A percentile compares a stretch with the other conserved stretches of the same genome.
Evolutionary conservation across 1,140 invertebrate genomes (phyloP).

Genomic region (Pogonomyrmex californicus): DNA sequence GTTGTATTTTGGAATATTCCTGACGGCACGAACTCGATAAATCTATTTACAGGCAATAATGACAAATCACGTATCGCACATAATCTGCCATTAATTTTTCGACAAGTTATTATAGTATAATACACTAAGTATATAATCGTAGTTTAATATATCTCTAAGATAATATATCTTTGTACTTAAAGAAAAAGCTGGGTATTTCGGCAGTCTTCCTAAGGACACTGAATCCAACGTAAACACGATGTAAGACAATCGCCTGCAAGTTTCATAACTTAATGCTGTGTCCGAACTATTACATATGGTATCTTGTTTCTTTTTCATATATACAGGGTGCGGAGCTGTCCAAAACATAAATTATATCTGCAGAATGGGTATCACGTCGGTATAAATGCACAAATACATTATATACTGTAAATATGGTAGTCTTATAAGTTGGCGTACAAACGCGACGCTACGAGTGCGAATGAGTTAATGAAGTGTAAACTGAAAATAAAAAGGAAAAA

Average conservation of each 20-base stretch:
- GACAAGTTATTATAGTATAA: conserved; percentile 2
- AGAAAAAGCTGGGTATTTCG: conserved; percentile 40
- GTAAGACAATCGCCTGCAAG: conserved; percentile 6
- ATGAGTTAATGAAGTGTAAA: conserved; percentile 23
- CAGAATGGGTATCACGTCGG: conserved; percentile 55
- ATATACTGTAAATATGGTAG: conserved; percentile 60
- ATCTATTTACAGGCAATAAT: neutral
- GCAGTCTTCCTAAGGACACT: conserved; percentile 60
- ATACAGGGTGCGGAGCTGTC: conserved; percentile 83
- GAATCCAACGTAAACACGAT: conserved; percentile 53
- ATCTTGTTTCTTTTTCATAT: conserved; percentile 75
- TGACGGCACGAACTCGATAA: neutral
- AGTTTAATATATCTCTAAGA: neutral
- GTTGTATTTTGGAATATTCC: too few relatives aligned
- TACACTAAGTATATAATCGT: neutral
- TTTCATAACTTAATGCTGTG: conserved; percentile 69
- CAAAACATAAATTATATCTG: conserved; percentile 76
- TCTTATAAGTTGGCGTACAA: conserved; percentile 53
- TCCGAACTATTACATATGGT: conserved; percentile 76
- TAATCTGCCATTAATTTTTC: neutral
- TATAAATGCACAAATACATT: conserved; percentile 60
- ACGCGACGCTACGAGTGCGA: neutral
- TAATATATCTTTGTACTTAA: conserved; percentile 54
- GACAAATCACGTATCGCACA: neutral
- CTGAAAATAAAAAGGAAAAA: conserved; percentile 11